These are phyloP conservation scores for Heloderma charlesbogerti DNA, from an alignment of 2,113 vertebrate genomes.

Conservation along the genomic window DNA sequence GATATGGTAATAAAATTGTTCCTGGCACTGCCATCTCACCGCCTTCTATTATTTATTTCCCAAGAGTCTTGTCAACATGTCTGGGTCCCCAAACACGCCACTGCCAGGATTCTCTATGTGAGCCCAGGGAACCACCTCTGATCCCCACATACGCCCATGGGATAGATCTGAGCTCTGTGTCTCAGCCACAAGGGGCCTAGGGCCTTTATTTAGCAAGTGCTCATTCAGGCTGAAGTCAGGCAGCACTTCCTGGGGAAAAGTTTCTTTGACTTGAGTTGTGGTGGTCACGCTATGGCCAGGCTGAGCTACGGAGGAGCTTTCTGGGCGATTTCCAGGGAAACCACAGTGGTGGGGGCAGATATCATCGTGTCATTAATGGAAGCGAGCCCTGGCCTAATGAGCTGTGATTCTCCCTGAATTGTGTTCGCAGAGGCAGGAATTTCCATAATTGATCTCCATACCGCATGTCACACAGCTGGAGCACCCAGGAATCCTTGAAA, in stretches of 20 bases:
- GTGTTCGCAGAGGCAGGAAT: conserved; percentile 74
- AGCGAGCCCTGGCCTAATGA: conserved; percentile 68
- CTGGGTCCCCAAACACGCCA: rapidly evolving
- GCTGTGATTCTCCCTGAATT: conserved; percentile 69
- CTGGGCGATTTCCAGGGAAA: conserved; percentile 43
- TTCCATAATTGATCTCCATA: conserved; percentile 77
- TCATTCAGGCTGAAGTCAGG: neutral
- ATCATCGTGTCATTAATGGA: conserved; percentile 56
- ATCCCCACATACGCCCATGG: neutral
- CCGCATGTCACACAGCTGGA: conserved; percentile 45
- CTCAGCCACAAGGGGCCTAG: neutral
- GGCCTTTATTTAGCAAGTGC: neutral
- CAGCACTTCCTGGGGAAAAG: neutral
- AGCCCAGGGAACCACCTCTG: neutral
- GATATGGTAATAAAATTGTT: conserved; percentile 12
- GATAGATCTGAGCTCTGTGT: neutral
- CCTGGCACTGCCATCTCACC: neutral
- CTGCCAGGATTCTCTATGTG: rapidly evolving
- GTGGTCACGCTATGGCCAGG: neutral
- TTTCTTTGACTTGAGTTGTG: neutral
- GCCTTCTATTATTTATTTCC: conserved; percentile 64
- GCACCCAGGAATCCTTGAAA: conserved; percentile 45
- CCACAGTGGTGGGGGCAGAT: neutral
- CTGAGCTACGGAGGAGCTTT: conserved; percentile 8
- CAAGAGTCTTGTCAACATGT: neutral